These are phyloP conservation scores for Chaunax sp. DNA, from an alignment of 2,797 vertebrate species.

Conservation along the genomic window DNA sequence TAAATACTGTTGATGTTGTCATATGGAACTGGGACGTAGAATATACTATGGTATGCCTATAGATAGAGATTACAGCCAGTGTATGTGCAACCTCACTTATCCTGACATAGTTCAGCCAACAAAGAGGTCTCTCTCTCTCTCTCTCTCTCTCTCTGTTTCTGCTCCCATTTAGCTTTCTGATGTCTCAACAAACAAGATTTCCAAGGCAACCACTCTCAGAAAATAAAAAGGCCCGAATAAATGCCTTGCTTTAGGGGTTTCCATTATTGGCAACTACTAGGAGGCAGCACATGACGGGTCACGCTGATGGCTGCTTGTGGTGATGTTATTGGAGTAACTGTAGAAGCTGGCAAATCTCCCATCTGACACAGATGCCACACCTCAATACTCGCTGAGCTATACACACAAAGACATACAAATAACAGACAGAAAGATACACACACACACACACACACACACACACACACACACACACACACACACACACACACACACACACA, in stretches of 20 bases:
- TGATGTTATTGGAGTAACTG: conserved; percentile 60
- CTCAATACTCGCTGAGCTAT: conserved; percentile 40
- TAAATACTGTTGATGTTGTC: background rate
- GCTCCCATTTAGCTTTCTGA: conserved; percentile 17
- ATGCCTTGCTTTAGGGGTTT: conserved; percentile 40
- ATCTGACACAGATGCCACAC: conserved; percentile 77
- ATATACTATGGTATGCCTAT: no score
- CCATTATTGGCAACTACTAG: conserved; percentile 52
- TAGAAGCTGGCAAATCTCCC: conserved; percentile 71
- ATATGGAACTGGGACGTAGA: background rate
- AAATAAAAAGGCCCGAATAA: conserved; percentile 43
- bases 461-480: conserved; percentile 21
- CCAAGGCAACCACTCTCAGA: conserved; percentile 24
- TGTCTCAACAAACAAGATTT: conserved; percentile 32
- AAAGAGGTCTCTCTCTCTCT: background rate
- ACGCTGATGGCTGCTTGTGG: conserved; percentile 27
- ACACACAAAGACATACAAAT: conserved; percentile 13
- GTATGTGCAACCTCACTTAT: background rate
- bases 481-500: conserved; percentile 17
- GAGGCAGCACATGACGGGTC: conserved; percentile 14
- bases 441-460: conserved; percentile 19
- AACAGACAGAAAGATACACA: conserved; percentile 18
- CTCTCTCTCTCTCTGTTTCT: conserved; percentile 9
- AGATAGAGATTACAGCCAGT: background rate
- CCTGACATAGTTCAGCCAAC: background rate